These are phyloP conservation scores for Pachycephala philippinensis DNA, from an alignment of 2,113 vertebrate genomes.

Conservation along the genomic window DNA sequence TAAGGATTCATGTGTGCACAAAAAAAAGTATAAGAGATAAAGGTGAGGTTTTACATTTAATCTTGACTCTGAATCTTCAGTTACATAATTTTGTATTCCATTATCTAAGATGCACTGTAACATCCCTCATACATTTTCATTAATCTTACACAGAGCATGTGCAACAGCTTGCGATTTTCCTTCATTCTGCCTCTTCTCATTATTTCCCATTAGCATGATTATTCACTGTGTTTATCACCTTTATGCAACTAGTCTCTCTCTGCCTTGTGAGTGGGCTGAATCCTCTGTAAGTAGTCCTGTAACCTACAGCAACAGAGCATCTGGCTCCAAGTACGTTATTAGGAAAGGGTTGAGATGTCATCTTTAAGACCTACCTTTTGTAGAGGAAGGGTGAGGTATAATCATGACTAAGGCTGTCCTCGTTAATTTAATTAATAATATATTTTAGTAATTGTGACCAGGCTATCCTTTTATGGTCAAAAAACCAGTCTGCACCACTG, in stretches of 20 bases:
- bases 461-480: not conserved
- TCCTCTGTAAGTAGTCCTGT: not conserved
- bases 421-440: not conserved
- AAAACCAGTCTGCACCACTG: accelerated
- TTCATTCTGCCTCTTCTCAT: not conserved
- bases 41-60: not conserved
- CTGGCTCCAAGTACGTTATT: not conserved
- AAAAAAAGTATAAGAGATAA: not conserved
- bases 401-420: not conserved
- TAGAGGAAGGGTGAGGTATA: not conserved
- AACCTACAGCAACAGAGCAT: not conserved
- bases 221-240: not conserved
- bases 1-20: not conserved
- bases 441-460: not conserved
- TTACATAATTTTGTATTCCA: not conserved
- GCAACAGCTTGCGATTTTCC: not conserved
- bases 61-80: not conserved
- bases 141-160: not conserved
- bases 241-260: not conserved
- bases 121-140: not conserved
- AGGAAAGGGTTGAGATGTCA: not conserved
- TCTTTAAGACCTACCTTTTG: not conserved
- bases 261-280: not conserved
- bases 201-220: not conserved
- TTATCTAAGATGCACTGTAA: not conserved